Conservation (phyloP, 2,113 vertebrate genomes). For the Cephalopterus ornatus region DNA sequence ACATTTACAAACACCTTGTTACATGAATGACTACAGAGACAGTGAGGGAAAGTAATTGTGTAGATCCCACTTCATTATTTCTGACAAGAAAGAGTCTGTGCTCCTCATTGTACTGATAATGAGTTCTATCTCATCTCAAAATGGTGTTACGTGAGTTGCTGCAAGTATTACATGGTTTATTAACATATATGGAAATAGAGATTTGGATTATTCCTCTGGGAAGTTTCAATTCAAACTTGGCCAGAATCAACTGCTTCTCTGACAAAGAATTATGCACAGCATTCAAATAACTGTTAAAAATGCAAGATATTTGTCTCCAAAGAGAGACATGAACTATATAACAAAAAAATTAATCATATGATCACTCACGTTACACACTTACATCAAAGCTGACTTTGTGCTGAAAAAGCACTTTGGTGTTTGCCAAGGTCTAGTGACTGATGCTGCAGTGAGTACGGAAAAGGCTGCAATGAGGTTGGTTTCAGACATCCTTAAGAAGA, state of each 20-base stretch:
- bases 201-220: slow-evolving; percentile 45
- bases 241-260: slow-evolving; percentile 19
- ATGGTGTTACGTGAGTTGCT: slow-evolving; percentile 35
- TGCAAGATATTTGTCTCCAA: background rate
- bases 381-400: background rate
- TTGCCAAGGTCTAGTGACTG: background rate
- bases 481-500: background rate
- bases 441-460: background rate
- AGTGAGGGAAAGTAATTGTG: slow-evolving; percentile 19
- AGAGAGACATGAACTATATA: background rate
- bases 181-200: slow-evolving; percentile 57
- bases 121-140: slow-evolving; percentile 55
- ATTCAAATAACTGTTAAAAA: background rate
- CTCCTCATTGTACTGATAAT: slow-evolving; percentile 52
- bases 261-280: background rate
- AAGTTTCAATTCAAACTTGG: slow-evolving; percentile 41
- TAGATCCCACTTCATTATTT: slow-evolving; percentile 63
- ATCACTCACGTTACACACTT: background rate
- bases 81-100: slow-evolving; percentile 52
- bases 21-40: slow-evolving; percentile 1
- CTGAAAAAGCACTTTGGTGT: background rate
- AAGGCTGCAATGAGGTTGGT: background rate
- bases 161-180: slow-evolving; percentile 37
- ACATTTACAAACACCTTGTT: slow-evolving; percentile 4
- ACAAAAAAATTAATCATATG: background rate